Evolutionary conservation across 2,113 vertebrate genomes (phyloP), one percentile per base, ranked within the genome.

Genomic region (Choloepus hoffmanni): DNA sequence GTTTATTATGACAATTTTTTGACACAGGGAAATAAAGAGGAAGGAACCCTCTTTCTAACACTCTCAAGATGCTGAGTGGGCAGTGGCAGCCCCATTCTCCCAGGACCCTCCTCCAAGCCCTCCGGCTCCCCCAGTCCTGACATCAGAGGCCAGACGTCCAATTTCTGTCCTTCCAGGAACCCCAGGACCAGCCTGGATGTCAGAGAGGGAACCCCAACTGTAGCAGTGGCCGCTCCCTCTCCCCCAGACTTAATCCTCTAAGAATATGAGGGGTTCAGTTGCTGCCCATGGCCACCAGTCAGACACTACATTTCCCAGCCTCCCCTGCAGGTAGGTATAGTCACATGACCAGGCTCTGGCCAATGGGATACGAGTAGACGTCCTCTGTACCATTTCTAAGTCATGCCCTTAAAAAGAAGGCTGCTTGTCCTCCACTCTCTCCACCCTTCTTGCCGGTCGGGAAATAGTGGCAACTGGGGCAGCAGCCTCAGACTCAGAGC

Each of bases 231-330:
- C 10, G 2, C 26, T 12, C 6, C 12, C 9, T 83, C n/a, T 58
- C 40, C 33, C 45, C 3, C 2, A 40, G 65, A 68, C 77, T 63
- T 48, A 85, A 45, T 43, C 23, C 43, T 21, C 6, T 24, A 21
- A 60, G 7, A 30, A 5, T 15, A 8, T 7, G 50, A 67, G 45
- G 21, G 58, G 58, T 8, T 60, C 19, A 21, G 58, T 19, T 4
- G 7, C 9, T 23, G 55, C 11, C 45, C 33, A 81, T 0, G 72
- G 70, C 40, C n/a, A 43, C 14, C 2, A 43, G 30, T 24, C 13
- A 30, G 45, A 91, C 53, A 97, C 97, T 96, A 96, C 93, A 97
- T 33, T 90, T 93, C 88, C 96, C 96, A 97, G 76, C 7, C 23
- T 76, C 48, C 88, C 18, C 63, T 95, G 87, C 79, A 90, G 26